A percentile compares a stretch with the other conserved stretches of the same genome.
phyloP scores from a whole-genome alignment of 2,113 vertebrate genomes.

The Oreotrochilus melanogaster region DNA sequence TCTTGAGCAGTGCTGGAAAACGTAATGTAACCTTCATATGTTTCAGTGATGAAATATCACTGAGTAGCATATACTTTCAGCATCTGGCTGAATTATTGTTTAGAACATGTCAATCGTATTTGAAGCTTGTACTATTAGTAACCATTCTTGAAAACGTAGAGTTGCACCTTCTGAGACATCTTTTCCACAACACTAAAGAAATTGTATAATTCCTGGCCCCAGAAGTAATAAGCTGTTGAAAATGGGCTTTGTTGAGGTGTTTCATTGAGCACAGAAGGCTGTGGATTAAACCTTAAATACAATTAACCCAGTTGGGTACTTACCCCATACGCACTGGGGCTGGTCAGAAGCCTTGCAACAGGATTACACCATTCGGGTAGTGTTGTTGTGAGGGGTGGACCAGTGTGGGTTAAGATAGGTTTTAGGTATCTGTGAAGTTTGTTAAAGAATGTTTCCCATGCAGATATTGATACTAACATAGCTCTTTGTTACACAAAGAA shows the following conservation, averaged over 20 bases:
- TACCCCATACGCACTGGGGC: slow-evolving; percentile 77
- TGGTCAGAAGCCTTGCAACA: slow-evolving; percentile 81
- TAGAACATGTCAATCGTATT: background rate
- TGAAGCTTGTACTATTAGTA: background rate
- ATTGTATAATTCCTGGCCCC: background rate
- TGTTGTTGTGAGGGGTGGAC: slow-evolving; percentile 82
- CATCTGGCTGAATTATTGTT: background rate
- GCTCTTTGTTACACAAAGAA: background rate
- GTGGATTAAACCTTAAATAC: background rate
- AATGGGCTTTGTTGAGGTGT: background rate
- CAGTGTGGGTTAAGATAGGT: slow-evolving; percentile 83
- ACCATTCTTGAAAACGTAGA: background rate
- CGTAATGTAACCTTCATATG: background rate
- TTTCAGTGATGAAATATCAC: background rate
- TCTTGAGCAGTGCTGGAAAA: background rate
- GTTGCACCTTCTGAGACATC: background rate
- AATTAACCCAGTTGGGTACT: slow-evolving; percentile 29
- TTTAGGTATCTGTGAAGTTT: slow-evolving; percentile 81
- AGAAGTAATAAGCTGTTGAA: background rate
- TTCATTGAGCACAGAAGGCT: background rate
- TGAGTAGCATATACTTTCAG: background rate
- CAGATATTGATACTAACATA: background rate
- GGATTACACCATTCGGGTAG: slow-evolving; percentile 81
- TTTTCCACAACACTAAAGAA: background rate
- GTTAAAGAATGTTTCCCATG: slow-evolving; percentile 77